Percentiles rank a stretch among this genome's conserved stretches.
These are phyloP conservation scores for Caenorhabditis sp. DNA, from an alignment of 2,888 invertebrate genomes.

Conservation along the genomic window DNA sequence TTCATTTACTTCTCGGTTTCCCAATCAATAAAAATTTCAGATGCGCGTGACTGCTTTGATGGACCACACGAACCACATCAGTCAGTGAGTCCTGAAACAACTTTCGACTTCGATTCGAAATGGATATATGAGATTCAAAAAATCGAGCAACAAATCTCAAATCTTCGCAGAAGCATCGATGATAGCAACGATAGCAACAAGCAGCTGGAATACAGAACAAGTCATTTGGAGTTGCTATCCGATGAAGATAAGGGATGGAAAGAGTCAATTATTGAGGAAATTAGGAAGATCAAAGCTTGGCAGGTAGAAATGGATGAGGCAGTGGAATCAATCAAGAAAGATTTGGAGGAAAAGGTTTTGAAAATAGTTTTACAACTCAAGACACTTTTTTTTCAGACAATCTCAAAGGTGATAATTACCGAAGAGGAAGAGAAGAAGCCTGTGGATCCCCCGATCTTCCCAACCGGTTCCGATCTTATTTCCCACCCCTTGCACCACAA, in stretches of 20 bases:
- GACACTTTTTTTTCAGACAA: constrained; percentile 24
- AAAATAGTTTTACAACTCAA: not conserved
- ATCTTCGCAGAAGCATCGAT: not conserved
- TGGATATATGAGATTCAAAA: constrained; percentile 12
- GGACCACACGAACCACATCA: not conserved
- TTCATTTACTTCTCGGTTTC: not conserved
- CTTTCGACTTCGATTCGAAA: not conserved
- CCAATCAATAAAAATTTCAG: constrained; percentile 17
- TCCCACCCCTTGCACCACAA: not conserved
- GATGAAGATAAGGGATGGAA: constrained; percentile 41
- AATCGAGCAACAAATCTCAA: constrained; percentile 27
- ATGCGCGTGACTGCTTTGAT: constrained; percentile 15
- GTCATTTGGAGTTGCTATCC: not conserved
- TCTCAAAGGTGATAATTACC: constrained; percentile 11
- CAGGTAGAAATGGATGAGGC: not conserved
- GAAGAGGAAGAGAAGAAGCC: not conserved
- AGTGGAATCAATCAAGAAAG: not conserved
- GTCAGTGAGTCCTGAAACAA: not conserved
- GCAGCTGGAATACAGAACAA: not conserved
- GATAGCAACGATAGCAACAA: constrained; percentile 1
- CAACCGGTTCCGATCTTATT: not conserved
- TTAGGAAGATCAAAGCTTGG: constrained; percentile 16
- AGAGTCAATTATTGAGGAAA: constrained; percentile 20
- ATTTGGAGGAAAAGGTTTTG: constrained; percentile 16
- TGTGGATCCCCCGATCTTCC: not conserved